phyloP scores from a whole-genome alignment of 2,113 vertebrate genomes.

The Forbesichthys agassizii region DNA sequence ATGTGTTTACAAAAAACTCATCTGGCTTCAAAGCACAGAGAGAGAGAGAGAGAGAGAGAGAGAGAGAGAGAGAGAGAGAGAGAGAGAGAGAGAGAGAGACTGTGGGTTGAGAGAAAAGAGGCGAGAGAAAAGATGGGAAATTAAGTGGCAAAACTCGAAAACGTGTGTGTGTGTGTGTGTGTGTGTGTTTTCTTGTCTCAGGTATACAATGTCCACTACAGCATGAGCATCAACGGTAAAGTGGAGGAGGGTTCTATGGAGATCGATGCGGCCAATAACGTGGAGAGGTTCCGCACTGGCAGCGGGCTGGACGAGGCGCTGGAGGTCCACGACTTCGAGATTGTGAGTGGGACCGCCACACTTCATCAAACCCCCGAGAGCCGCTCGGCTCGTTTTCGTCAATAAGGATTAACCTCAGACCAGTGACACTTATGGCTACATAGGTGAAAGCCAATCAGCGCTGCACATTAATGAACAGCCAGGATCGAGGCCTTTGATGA shows the following conservation, averaged over 20 bases:
- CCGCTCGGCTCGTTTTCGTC: background rate
- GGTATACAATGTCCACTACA: conserved; percentile 96
- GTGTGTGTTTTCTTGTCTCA: conserved; percentile 57
- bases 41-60: conserved; percentile 13
- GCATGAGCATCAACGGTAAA: conserved; percentile 95
- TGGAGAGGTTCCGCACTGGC: conserved; percentile 91
- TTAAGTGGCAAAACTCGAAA: conserved; percentile 20
- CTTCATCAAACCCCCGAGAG: background rate
- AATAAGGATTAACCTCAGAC: background rate
- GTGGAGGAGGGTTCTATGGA: conserved; percentile 93
- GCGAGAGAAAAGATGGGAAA: background rate
- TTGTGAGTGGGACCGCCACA: conserved; percentile 76
- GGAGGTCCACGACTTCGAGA: conserved; percentile 94
- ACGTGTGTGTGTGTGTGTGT: conserved; percentile 35
- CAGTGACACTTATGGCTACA: background rate
- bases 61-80: conserved; percentile 9
- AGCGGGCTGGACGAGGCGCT: conserved; percentile 85
- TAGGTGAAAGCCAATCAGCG: too few relatives aligned
- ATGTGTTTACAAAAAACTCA: too few relatives aligned
- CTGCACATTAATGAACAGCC: too few relatives aligned
- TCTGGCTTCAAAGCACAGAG: too few relatives aligned
- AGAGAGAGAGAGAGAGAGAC: conserved; percentile 11
- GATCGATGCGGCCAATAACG: conserved; percentile 88
- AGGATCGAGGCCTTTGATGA: too few relatives aligned
- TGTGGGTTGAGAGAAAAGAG: conserved; percentile 10